Evolutionary conservation across 2,888 invertebrate species (phyloP), one percentile per base, ranked within the genome.

Genomic region (Ormyrus labotus): DNA sequence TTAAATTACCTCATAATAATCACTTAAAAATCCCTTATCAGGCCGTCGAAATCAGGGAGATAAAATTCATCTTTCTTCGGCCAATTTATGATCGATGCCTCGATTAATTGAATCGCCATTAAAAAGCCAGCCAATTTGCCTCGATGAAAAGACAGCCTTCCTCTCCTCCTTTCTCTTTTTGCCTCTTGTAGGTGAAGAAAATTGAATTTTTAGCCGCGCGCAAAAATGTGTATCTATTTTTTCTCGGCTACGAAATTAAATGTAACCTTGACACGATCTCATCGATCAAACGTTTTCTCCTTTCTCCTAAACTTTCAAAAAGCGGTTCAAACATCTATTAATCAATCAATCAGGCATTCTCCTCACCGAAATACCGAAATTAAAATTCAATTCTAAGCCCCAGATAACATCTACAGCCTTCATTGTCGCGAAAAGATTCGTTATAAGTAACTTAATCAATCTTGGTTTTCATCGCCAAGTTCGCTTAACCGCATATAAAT

Each of bases 201-300:
- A 63, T 61, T 61, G 13, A 9, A 70, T 34, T 34, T 34, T 34
- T 45, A 6, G 6, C 13, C 34, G 45, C 34, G 45, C 34, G 34
- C 34, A 34, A 69, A 69, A 53, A 72, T 53, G 34, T 45, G 55
- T 55, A 48, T 45, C 47, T 8, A 61, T 61, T 53, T 53, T 64
- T 64, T 64, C 57, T 55, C 34, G 7, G 34, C 61, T 13, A 34
- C 48, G 63, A 75, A 61, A 75, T 68, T 19, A 61, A 69, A 69
- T 57, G 47, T 45, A 71, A 77, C 70, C 70, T 77, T 77, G 57
- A 34, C 34, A 64, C 45, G 34, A 77, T 77, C 77, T 77, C 64
- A 77, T 64, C 58, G 64, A 77, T 77, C 64, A 70, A 70, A 67
- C 55, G 13, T 64, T 57, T 73, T 73, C 57, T 53, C n/a, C 65